Percentiles rank a stretch among this genome's conserved stretches.
These are phyloP conservation scores for Apamea anceps DNA, from an alignment of 2,888 invertebrate genomes.

Conservation along the genomic window DNA sequence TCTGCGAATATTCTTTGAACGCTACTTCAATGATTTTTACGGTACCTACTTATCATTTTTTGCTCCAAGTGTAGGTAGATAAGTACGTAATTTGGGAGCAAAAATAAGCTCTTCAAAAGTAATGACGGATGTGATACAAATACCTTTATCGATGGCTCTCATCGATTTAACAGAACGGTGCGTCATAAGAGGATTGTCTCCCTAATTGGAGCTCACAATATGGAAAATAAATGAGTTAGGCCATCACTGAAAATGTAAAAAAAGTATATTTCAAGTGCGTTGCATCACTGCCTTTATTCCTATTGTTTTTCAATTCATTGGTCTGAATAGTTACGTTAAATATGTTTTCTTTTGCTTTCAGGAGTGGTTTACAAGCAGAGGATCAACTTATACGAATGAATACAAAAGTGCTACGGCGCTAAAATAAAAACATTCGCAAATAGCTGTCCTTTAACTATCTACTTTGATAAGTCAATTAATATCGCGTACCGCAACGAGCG, in stretches of 20 bases:
- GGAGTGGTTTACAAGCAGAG: conserved; percentile 85
- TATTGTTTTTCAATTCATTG: background rate
- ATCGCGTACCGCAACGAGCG: conserved; percentile 75
- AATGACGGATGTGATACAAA: conserved; percentile 42
- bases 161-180: conserved; percentile 72
- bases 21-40: background rate
- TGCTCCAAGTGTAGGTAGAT: conserved; percentile 28
- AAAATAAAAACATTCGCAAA: conserved; percentile 77
- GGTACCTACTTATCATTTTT: conserved; percentile 13
- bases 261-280: conserved; percentile 31
- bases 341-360: conserved; percentile 80
- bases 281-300: conserved; percentile 52
- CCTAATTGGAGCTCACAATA: conserved; percentile 74
- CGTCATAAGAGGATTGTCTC: conserved; percentile 74
- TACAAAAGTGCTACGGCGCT: conserved; percentile 82
- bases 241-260: conserved; percentile 12
- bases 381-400: conserved; percentile 81
- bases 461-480: conserved; percentile 78
- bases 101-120: conserved; percentile 33
- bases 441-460: conserved; percentile 71
- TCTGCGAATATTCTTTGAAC: background rate
- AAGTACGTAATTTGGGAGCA: conserved; percentile 33
- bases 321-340: conserved; percentile 31
- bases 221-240: conserved; percentile 12
- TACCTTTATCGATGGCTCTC: conserved; percentile 51